A percentile compares a stretch with the other conserved stretches of the same genome.
Evolutionary conservation across 1,140 invertebrate species (phyloP).

Genomic region (Pollicipes pollicipes): DNA sequence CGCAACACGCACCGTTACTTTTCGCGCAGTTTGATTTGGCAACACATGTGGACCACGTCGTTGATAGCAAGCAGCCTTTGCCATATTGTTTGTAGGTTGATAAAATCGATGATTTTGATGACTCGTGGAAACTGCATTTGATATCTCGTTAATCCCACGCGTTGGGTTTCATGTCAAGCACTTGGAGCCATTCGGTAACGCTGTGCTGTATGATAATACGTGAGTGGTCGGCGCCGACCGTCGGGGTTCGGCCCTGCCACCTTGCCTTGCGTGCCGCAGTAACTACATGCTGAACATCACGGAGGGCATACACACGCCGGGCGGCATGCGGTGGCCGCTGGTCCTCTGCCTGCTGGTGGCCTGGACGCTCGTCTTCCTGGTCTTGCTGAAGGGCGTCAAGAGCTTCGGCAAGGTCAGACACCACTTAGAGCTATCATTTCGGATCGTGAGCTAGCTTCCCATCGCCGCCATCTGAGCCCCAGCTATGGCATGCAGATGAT

Average conservation of each 20-base stretch:
- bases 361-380: slow-evolving; percentile 89
- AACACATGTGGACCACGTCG: too few relatives aligned
- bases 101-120: not conserved
- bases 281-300: not conserved
- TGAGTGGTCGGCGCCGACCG: not conserved
- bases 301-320: slow-evolving; percentile 64
- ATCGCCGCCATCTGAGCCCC: too few relatives aligned
- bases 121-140: not conserved
- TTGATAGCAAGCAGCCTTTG: too few relatives aligned
- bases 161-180: not conserved
- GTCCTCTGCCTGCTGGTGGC: slow-evolving; percentile 69
- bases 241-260: too few relatives aligned
- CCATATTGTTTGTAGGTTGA: too few relatives aligned
- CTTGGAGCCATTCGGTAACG: not conserved
- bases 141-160: not conserved
- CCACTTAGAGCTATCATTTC: too few relatives aligned
- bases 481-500: too few relatives aligned
- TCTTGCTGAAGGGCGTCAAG: slow-evolving; percentile 90
- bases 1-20: too few relatives aligned
- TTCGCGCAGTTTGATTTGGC: too few relatives aligned
- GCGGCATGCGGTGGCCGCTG: slow-evolving; percentile 73
- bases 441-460: too few relatives aligned
- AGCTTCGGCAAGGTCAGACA: slow-evolving; percentile 87
- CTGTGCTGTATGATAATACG: not conserved
- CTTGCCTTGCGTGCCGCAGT: not conserved